Evolutionary conservation across 2,888 invertebrate genomes (phyloP), one percentile per base, ranked within the genome.

Genomic region (Erebia epiphron): DNA sequence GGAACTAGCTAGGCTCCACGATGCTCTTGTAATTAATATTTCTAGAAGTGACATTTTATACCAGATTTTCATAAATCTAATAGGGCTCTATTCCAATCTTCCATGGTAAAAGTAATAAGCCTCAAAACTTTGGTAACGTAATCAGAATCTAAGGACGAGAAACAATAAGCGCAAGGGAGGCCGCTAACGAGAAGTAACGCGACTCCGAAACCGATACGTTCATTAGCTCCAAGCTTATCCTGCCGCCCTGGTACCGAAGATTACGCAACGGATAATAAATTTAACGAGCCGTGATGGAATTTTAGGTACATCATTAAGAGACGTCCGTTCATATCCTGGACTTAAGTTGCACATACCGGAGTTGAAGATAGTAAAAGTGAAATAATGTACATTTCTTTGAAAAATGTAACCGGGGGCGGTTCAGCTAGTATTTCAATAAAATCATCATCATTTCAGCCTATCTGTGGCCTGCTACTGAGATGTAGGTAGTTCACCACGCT

Each of bases 161-260:
- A 85, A 89, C 87, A 87, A 88, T 88, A 79, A 82, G 76, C 79
- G 76, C 78, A 77, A 78, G 80, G 80, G 82, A 83, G 83, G 69
- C 66, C 81, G 82, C 85, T 88, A 89, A 90, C 89, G 86, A 91
- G 87, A 82, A 79, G 88, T 84, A 91, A 91, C 86, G 79, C 77
- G 87, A 90, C 80, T 78, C 87, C 78, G 89, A 83, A 88, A 91
- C 87, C 85, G 89, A 90, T 87, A 83, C 88, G 84, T 87, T 91
- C 88, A 88, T 91, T 89, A 90, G 80, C 83, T 82, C 82, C 82
- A 83, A 83, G 78, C 73, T 79, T 77, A 81, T 81, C 82, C 82
- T 79, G 78, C 74, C 76, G 73, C 81, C 83, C 82, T 84, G 81
- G 83, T 83, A 80, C 76, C 67, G 75, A 68, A 74, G 79, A 78